Conservation (phyloP, 2,113 vertebrate species). For the Penelope pileata region DNA sequence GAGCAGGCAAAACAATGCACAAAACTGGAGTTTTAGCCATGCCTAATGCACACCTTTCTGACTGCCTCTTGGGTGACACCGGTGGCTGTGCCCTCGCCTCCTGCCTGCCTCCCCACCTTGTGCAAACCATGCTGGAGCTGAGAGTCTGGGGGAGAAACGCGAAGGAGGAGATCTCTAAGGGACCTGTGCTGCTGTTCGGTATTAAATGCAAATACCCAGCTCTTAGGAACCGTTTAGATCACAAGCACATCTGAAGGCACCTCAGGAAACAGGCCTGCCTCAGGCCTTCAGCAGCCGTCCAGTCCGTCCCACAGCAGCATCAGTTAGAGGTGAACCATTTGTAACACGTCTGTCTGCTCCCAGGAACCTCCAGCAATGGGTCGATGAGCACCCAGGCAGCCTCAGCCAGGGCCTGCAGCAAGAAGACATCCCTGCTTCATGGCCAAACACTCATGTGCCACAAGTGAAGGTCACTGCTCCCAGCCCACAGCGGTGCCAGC, state of each 20-base stretch:
- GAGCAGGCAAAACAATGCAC: neutral
- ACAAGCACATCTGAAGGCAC: neutral
- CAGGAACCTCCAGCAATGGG: neutral
- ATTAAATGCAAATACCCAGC: neutral
- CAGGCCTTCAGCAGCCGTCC: neutral
- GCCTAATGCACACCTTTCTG: neutral
- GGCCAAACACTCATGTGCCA: neutral
- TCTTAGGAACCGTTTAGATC: neutral
- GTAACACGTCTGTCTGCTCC: neutral
- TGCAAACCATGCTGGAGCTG: neutral
- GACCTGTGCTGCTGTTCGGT: neutral
- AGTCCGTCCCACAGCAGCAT: neutral
- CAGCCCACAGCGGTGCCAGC: neutral
- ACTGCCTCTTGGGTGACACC: neutral
- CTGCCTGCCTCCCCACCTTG: neutral
- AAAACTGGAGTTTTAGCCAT: neutral
- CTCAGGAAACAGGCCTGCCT: neutral
- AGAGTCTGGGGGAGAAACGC: neutral
- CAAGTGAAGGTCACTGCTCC: neutral
- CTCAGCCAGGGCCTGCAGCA: neutral
- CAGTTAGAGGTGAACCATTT: neutral
- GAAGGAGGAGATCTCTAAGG: neutral
- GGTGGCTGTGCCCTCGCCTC: accelerated
- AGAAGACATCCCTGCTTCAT: neutral
- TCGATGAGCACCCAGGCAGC: neutral